Base-by-base conservation (phyloP, 2,113 vertebrate genomes). In the Potamarius usumacintae region DNA sequence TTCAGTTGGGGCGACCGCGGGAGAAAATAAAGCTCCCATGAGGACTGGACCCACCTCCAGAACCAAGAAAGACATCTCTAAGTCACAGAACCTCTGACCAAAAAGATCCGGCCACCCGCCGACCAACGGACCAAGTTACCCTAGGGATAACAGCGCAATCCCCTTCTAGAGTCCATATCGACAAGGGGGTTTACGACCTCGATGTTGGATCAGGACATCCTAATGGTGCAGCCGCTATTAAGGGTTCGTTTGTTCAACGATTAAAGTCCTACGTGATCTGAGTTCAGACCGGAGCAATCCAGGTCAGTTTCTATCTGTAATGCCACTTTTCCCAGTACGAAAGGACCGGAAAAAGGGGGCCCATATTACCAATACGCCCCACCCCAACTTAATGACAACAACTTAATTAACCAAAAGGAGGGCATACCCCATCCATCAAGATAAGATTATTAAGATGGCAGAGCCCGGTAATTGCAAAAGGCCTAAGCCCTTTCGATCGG, bases 91-190 rank as follows among this genome's bases (percentile, higher is more conserved):
- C 4, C 15, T 88, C 83, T 92, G 88, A 90, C 88, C 69, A 78
- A 1, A 57, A 74, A 48, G 91, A 92, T 84, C 92, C 91, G 90
- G 89, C 58, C 0, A 57, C 2, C 25, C 0, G 42, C 88, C 88
- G 90, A 92, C 87, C 62, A 91, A 90, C 90, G 90, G 20, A 92
- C 89, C 90, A 87, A 92, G 92, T 92, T 91, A 92, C 90, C 89
- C 91, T 69, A 92, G 92, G 92, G 92, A 92, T 92, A 92, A 92
- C 92, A 92, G 92, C 90, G 92, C 91, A 92, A 92, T 92, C 89
- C 88, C 62, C 90, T 92, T 88, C 48, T 7, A 92, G 90, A 92
- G 91, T 25, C 87, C 92, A 60, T 89, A 92, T 92, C 91, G 88
- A 91, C 90, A 88, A 92, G 90, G 82, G 88, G 90, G 92, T 91